phyloP scores from a whole-genome alignment of 2,888 invertebrate genomes.

The Litoditis marina region DNA sequence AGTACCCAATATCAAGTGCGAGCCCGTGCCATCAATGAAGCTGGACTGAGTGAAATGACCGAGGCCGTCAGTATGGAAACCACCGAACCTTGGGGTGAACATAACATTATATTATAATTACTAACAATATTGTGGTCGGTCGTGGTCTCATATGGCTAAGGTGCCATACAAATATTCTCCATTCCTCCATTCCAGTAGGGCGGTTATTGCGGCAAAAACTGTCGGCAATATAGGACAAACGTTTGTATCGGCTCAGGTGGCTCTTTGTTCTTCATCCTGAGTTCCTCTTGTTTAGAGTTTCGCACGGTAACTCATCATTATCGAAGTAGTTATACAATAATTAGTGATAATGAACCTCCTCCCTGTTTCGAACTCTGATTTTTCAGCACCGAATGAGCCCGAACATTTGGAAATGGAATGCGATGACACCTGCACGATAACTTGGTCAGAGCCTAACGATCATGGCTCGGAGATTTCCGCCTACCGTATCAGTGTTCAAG shows the following conservation, averaged over 20 bases:
- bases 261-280: no score
- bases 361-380: background rate
- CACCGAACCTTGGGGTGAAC: conserved; percentile 43
- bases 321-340: background rate
- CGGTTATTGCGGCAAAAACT: no score
- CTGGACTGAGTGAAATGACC: conserved; percentile 41
- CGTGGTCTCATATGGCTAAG: no score
- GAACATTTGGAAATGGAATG: conserved; percentile 34
- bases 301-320: background rate
- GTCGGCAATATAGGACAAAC: no score
- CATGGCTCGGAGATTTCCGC: conserved; percentile 43
- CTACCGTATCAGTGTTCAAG: conserved; percentile 34
- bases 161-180: no score
- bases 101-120: background rate
- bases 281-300: no score
- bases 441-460: conserved; percentile 51
- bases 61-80: conserved; percentile 38
- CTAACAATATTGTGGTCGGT: no score
- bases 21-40: conserved; percentile 41
- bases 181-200: no score
- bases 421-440: conserved; percentile 39
- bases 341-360: background rate
- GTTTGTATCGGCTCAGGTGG: no score
- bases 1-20: conserved; percentile 42
- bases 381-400: conserved; percentile 42